Percentiles rank a stretch among this genome's conserved stretches.
Evolutionary conservation across 2,888 invertebrate species (phyloP).

Genomic region (Lagria hirta): DNA sequence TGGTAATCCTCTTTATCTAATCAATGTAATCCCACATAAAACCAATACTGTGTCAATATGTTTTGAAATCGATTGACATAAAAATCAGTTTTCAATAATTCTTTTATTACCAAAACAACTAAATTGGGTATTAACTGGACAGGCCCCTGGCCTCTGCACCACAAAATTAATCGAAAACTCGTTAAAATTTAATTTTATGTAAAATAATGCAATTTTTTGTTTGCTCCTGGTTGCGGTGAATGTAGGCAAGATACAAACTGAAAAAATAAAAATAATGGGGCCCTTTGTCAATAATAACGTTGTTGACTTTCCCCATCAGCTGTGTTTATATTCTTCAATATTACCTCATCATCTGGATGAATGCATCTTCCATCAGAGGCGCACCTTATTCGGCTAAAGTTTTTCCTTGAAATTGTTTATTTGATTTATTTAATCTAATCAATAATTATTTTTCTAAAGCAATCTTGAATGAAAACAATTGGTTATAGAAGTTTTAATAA

Average conservation of each 20-base stretch:
- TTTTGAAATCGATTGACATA: constrained; percentile 33
- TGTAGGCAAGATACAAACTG: too few species aligned
- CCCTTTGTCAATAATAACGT: constrained; percentile 42
- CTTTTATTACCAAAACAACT: background rate
- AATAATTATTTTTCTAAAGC: too few species aligned
- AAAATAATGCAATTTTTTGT: constrained; percentile 18
- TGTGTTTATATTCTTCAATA: constrained; percentile 45
- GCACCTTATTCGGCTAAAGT: too few species aligned
- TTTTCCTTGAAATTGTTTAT: too few species aligned
- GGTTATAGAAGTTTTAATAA: too few species aligned
- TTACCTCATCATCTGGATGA: constrained; percentile 45
- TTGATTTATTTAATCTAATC: too few species aligned
- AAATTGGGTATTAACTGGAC: background rate
- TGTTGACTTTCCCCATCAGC: constrained; percentile 50
- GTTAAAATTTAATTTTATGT: constrained; percentile 12
- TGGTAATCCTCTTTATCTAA: constrained; percentile 46
- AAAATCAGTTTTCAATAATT: constrained; percentile 15
- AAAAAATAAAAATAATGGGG: too few species aligned
- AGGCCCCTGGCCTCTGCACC: background rate
- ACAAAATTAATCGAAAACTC: constrained; percentile 16
- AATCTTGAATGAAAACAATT: too few species aligned
- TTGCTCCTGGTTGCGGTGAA: too few species aligned
- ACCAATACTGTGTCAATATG: constrained; percentile 39
- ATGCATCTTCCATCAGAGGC: too few species aligned
- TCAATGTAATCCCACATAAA: constrained; percentile 40